Percentiles rank a stretch among this genome's conserved stretches.
Evolutionary conservation across 2,888 invertebrate species (phyloP).

Genomic region (Vesta saturnalis): DNA sequence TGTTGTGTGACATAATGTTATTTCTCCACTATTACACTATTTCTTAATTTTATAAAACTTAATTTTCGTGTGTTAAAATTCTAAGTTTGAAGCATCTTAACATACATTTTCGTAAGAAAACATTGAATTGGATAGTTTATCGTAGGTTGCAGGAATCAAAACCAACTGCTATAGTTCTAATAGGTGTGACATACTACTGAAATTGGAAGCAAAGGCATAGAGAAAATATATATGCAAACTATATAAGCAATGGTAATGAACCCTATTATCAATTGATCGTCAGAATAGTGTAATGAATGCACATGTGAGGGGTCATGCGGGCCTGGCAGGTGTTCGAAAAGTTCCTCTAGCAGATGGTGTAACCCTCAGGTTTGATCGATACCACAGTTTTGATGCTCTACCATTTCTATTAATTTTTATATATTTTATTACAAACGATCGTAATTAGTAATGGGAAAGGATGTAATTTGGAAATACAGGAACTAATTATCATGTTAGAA

Average conservation of each 20-base stretch:
- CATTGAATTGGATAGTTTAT: too few relatives aligned
- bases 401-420: slow-evolving; percentile 29
- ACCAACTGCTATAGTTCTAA: neutral
- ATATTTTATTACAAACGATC: slow-evolving; percentile 9
- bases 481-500: neutral
- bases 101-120: too few relatives aligned
- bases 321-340: slow-evolving; percentile 54
- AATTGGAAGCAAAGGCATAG: neutral
- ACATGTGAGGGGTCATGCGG: slow-evolving; percentile 56
- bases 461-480: neutral
- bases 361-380: slow-evolving; percentile 38
- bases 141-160: too few relatives aligned
- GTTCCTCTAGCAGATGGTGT: slow-evolving; percentile 52
- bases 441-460: neutral
- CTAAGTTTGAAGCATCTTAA: too few relatives aligned
- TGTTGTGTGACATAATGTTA: too few relatives aligned
- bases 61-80: too few relatives aligned
- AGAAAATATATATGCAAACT: slow-evolving; percentile 4
- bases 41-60: too few relatives aligned
- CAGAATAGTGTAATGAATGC: slow-evolving; percentile 46
- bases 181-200: neutral
- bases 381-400: slow-evolving; percentile 26
- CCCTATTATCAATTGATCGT: slow-evolving; percentile 34
- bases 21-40: too few relatives aligned
- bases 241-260: slow-evolving; percentile 28